Conservation (phyloP, 2,888 invertebrate species). For the Drosophila histrio region DNA sequence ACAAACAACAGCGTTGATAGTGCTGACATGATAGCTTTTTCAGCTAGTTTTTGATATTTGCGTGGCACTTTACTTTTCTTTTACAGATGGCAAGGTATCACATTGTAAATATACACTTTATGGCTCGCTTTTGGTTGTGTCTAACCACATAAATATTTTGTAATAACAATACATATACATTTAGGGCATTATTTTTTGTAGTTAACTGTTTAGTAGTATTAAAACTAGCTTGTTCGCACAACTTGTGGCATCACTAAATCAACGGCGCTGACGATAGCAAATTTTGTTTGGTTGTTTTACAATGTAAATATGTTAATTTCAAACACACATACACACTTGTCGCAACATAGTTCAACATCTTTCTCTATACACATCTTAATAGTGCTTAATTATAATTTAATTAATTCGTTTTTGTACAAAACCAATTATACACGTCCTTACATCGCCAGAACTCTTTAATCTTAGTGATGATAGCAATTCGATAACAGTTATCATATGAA, state of each 20-base stretch:
- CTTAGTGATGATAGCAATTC: slow-evolving; percentile 19
- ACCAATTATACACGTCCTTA: slow-evolving; percentile 48
- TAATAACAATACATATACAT: background rate
- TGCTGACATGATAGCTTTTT: slow-evolving; percentile 22
- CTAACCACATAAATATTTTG: background rate
- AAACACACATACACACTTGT: slow-evolving; percentile 19
- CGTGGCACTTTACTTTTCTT: slow-evolving; percentile 1
- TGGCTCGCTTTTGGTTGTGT: background rate
- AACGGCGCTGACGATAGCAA: slow-evolving; percentile 63
- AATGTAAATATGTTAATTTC: background rate
- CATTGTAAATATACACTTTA: background rate
- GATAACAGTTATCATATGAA: background rate
- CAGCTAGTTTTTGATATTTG: background rate
- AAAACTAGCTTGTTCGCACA: slow-evolving; percentile 14
- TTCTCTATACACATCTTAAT: slow-evolving; percentile 8
- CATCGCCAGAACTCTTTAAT: slow-evolving; percentile 50
- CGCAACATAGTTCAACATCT: background rate
- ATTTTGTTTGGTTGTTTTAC: slow-evolving; percentile 2
- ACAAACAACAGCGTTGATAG: slow-evolving; percentile 26
- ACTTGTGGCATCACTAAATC: slow-evolving; percentile 50
- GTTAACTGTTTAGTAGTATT: background rate
- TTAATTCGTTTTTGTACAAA: slow-evolving; percentile 11
- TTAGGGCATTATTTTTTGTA: background rate
- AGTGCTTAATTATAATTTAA: background rate
- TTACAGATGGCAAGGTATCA: background rate